A percentile compares a stretch with the other conserved stretches of the same genome.
Evolutionary conservation across 2,888 invertebrate genomes (phyloP).

Genomic region (Yponomeuta plumbellus): DNA sequence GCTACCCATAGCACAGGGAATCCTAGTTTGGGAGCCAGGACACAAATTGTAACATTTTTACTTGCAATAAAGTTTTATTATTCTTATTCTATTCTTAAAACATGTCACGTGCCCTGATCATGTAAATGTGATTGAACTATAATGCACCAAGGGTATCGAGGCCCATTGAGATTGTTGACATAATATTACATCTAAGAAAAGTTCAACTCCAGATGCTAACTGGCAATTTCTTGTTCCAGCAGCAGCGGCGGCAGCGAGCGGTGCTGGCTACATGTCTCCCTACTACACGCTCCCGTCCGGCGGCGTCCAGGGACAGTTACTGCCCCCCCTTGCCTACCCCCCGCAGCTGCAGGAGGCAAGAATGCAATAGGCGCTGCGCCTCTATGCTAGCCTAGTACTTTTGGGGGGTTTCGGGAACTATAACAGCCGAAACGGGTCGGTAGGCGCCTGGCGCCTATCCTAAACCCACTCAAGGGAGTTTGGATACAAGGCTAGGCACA

Average conservation of each 20-base stretch:
- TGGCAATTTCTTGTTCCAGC: slow-evolving; percentile 34
- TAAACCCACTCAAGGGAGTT: not conserved
- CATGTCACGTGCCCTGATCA: no score
- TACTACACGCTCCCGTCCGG: slow-evolving; percentile 82
- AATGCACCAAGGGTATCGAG: no score
- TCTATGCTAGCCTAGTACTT: slow-evolving; percentile 10
- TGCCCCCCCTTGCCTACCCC: slow-evolving; percentile 80
- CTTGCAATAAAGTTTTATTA: no score
- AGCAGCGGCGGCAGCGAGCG: slow-evolving; percentile 72
- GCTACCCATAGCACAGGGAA: no score
- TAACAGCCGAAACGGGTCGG: not conserved
- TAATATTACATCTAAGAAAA: no score
- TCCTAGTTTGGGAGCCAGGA: no score
- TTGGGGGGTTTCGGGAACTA: not conserved
- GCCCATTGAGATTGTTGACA: no score
- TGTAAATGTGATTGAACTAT: no score
- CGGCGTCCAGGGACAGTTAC: slow-evolving; percentile 77
- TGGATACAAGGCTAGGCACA: not conserved
- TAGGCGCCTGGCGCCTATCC: not conserved
- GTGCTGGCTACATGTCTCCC: slow-evolving; percentile 84
- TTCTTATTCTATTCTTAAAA: no score
- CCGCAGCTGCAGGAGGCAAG: slow-evolving; percentile 85
- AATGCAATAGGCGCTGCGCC: slow-evolving; percentile 76
- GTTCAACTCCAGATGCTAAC: not conserved
- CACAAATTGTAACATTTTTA: no score